Conservation (phyloP, 2,888 invertebrate species). For the Agonum fuliginosum region DNA sequence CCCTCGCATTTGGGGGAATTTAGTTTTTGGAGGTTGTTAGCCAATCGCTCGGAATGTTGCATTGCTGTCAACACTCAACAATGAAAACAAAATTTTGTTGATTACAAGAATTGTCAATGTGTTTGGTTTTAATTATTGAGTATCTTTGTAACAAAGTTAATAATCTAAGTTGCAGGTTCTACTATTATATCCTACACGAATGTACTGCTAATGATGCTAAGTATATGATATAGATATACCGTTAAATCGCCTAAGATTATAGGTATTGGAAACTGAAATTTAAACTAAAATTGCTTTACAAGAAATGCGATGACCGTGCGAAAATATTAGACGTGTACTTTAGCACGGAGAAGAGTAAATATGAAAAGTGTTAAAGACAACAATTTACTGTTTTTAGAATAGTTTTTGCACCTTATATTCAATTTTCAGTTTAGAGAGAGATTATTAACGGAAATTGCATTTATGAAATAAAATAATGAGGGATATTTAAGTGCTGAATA, state of each 20-base stretch:
- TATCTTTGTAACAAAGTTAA: too few species aligned
- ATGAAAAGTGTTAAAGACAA: constrained; percentile 11
- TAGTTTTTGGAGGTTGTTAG: constrained; percentile 3
- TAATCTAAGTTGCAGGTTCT: too few species aligned
- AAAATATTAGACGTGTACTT: constrained; percentile 14
- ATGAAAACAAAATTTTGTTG: too few species aligned
- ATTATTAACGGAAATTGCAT: not conserved
- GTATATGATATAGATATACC: constrained; percentile 39
- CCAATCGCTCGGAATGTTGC: constrained; percentile 26
- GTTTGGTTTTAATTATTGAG: too few species aligned
- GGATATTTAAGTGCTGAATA: not conserved
- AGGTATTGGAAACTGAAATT: constrained; percentile 31
- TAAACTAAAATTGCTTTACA: constrained; percentile 34
- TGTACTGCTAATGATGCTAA: constrained; percentile 33
- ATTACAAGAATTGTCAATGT: too few species aligned
- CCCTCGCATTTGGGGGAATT: constrained; percentile 29
- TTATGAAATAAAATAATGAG: not conserved
- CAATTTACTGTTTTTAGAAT: constrained; percentile 5
- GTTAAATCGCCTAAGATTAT: constrained; percentile 35
- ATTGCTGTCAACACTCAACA: too few species aligned
- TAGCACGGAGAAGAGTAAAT: constrained; percentile 11
- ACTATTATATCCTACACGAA: too few species aligned
- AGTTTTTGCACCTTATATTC: constrained; percentile 24
- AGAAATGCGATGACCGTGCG: constrained; percentile 39
- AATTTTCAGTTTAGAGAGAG: constrained; percentile 16